A percentile compares a stretch with the other conserved stretches of the same genome.
phyloP scores from a whole-genome alignment of 2,888 invertebrate species.

The Artemia sinica region DNA sequence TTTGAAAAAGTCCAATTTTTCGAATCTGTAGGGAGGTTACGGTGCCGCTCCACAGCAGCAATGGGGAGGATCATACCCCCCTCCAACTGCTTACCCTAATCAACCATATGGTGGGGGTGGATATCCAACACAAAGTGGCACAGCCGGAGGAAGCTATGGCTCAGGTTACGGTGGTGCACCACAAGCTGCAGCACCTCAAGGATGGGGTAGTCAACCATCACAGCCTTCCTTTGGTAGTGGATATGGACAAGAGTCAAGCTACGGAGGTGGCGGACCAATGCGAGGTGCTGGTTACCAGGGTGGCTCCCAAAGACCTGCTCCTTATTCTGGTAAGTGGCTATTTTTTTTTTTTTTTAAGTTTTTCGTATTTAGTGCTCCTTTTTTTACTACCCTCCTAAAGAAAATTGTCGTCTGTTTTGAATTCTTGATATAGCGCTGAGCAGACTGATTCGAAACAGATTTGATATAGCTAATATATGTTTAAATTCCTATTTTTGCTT shows the following conservation, averaged over 20 bases:
- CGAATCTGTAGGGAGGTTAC: not conserved
- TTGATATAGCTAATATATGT: too few species aligned
- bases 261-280: not conserved
- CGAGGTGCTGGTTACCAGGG: not conserved
- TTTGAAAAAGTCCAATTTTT: too few species aligned
- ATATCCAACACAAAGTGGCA: not conserved
- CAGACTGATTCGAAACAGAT: too few species aligned
- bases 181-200: not conserved
- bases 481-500: too few species aligned
- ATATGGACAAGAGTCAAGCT: slow-evolving; percentile 3
- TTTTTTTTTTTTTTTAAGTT: too few species aligned
- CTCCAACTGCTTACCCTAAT: not conserved
- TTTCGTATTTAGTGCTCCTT: too few species aligned
- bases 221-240: not conserved
- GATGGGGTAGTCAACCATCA: slow-evolving; percentile 1
- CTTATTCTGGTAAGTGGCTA: not conserved
- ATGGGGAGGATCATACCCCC: not conserved
- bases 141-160: too few species aligned
- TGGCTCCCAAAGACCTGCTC: not conserved
- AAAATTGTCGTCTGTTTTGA: too few species aligned
- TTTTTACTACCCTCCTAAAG: too few species aligned
- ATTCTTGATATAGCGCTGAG: too few species aligned
- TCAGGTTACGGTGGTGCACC: not conserved
- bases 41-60: not conserved
- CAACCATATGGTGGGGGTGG: not conserved